Evolutionary conservation across 2,797 vertebrate species (phyloP).

Genomic region (Pseudochirops cupreus): DNA sequence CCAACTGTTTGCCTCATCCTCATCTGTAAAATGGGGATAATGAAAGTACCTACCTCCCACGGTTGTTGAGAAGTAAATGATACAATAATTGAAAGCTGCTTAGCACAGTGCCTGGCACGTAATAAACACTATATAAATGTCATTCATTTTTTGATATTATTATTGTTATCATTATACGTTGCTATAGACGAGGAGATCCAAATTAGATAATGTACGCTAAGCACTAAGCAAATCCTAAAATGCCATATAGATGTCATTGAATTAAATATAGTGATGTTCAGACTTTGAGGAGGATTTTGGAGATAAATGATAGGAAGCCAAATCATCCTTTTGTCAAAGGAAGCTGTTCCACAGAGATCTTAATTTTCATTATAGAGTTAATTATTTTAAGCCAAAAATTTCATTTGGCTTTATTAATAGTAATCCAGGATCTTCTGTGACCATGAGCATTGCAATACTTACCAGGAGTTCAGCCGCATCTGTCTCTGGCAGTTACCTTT

Average conservation of each 20-base stretch:
- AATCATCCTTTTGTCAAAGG: conserved; percentile 3
- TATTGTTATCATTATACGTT: background rate
- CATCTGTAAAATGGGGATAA: no score
- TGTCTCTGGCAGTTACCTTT: conserved; percentile 22
- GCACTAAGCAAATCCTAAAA: no score
- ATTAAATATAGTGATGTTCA: no score
- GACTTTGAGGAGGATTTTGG: conserved; percentile 7
- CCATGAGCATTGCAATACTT: background rate
- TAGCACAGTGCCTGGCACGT: no score
- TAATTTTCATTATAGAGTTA: conserved; percentile 15
- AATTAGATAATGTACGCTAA: no score
- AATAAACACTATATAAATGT: no score
- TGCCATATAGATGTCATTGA: no score
- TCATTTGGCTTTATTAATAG: conserved; percentile 40
- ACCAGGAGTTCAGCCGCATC: conserved; percentile 13
- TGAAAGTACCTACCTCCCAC: no score
- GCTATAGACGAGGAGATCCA: conserved; percentile 5
- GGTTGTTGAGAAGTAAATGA: no score
- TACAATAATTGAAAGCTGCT: no score
- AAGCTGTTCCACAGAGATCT: background rate
- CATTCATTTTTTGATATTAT: no score
- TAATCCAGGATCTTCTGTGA: conserved; percentile 2
- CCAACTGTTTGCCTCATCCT: no score
- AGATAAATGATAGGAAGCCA: background rate
- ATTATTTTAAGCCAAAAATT: conserved; percentile 5